A percentile compares a stretch with the other conserved stretches of the same genome.
phyloP scores from a whole-genome alignment of 2,113 vertebrate species.

The Onychostoma macrolepis region DNA sequence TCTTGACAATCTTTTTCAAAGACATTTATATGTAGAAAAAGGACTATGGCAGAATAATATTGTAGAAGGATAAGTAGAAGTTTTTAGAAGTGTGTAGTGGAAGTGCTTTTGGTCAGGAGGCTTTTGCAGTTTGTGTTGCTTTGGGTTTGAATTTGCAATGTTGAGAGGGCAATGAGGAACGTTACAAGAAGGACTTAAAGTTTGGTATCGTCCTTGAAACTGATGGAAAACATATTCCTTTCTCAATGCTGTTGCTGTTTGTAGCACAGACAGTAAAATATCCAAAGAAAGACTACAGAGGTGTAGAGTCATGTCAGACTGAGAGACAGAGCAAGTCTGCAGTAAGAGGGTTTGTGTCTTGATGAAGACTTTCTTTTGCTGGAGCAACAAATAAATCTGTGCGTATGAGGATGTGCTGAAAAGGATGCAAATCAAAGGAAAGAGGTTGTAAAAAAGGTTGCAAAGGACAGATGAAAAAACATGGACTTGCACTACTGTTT shows the following conservation, averaged over 20 bases:
- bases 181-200: constrained; percentile 45
- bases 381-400: not conserved
- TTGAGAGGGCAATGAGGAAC: constrained; percentile 58
- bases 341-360: not conserved
- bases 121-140: constrained; percentile 62
- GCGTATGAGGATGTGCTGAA: not conserved
- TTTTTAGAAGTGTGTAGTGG: constrained; percentile 28
- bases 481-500: constrained; percentile 10
- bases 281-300: constrained; percentile 34
- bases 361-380: not conserved
- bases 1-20: constrained; percentile 61
- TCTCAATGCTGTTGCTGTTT: constrained; percentile 2
- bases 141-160: constrained; percentile 60
- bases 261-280: not conserved
- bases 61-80: constrained; percentile 47
- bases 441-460: not conserved
- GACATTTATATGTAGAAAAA: not conserved
- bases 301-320: constrained; percentile 32
- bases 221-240: constrained; percentile 2
- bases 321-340: constrained; percentile 38
- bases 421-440: not conserved
- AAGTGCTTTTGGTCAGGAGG: constrained; percentile 17
- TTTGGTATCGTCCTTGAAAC: constrained; percentile 38
- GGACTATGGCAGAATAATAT: constrained; percentile 46
- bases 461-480: not conserved